Evolutionary conservation across 2,113 vertebrate species (phyloP), one percentile per base, ranked within the genome.

Genomic region (Cheirogaleus medius): DNA sequence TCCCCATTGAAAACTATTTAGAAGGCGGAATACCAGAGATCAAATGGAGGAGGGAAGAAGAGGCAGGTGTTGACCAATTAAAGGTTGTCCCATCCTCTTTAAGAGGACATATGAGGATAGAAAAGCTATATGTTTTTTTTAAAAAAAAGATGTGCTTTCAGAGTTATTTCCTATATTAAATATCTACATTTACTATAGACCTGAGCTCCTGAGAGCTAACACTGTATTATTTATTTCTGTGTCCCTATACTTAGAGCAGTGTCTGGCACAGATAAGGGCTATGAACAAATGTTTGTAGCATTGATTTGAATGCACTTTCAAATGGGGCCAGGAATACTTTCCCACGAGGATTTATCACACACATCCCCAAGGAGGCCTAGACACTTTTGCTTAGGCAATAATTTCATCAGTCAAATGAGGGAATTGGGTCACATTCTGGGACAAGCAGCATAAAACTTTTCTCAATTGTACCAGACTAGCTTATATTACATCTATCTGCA

Each of bases 361-460:
- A 91, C 44, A 83, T 80, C 37, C 86, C 90, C 64, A 81, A 74
- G 63, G 60, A 85, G 64, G 32, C 29, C 42, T 37, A 25, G 71
- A 89, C 91, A 89, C 87, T 91, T 92, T 85, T 91, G 82, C 97
- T 97, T 94, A 97, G 91, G 97, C 95, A 98, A 97, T 89, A 80
- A 88, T 97, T 98, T 97, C 97, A 66, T 98, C 96, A 98, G 95
- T 94, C 90, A 90, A 87, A 97, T 69, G 74, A 97, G 98, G 97
- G 96, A 96, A 95, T 90, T 97, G 74, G 76, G 82, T 93, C 87
- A 81, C 89, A 94, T 97, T 93, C 78, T 97, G 95, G 82, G 95
- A 83, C 49, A 91, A 80, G 56, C 25, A 54, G 74, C 44, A n/a
- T n/a, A 87, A 93, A 95, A 78, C 32, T 78, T 60, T 63, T 94